Evolutionary conservation across 2,113 vertebrate genomes (phyloP).

Genomic region (Empidonax alnorum): DNA sequence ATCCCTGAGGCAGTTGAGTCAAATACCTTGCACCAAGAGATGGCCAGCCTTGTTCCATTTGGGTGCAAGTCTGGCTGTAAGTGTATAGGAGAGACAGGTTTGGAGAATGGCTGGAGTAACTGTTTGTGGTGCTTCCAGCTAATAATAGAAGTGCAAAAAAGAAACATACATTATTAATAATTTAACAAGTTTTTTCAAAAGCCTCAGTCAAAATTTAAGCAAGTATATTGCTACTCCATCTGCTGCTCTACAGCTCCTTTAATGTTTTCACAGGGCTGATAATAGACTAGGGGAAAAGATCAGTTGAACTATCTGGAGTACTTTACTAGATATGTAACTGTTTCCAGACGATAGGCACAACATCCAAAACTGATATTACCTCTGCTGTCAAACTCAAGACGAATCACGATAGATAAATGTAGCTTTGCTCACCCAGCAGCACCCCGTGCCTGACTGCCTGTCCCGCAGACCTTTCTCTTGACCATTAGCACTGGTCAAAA

Average conservation of each 20-base stretch:
- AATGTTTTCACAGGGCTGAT: not conserved
- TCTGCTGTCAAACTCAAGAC: not conserved
- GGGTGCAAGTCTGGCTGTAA: conserved; percentile 82
- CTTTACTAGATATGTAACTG: not conserved
- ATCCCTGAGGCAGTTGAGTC: not conserved
- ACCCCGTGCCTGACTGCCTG: not conserved
- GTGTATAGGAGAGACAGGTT: conserved; percentile 84
- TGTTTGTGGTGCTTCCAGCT: conserved; percentile 77
- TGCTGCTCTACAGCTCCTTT: not conserved
- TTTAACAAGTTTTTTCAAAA: not conserved
- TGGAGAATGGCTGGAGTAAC: conserved; percentile 83
- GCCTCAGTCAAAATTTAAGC: not conserved
- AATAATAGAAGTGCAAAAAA: conserved; percentile 26
- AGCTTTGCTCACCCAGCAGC: not conserved
- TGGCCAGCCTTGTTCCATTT: conserved; percentile 88
- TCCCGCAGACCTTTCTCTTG: not conserved
- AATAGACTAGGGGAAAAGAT: not conserved
- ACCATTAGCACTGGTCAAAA: not conserved
- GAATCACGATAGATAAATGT: not conserved
- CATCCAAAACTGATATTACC: not conserved
- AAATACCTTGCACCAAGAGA: conserved; percentile 84
- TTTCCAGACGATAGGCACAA: not conserved
- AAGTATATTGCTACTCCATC: not conserved
- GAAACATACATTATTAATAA: not conserved
- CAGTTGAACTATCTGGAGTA: not conserved